Percentiles rank a stretch among this genome's conserved stretches.
These are phyloP conservation scores for Gari tellinella DNA, from an alignment of 2,888 invertebrate species.

Conservation along the genomic window DNA sequence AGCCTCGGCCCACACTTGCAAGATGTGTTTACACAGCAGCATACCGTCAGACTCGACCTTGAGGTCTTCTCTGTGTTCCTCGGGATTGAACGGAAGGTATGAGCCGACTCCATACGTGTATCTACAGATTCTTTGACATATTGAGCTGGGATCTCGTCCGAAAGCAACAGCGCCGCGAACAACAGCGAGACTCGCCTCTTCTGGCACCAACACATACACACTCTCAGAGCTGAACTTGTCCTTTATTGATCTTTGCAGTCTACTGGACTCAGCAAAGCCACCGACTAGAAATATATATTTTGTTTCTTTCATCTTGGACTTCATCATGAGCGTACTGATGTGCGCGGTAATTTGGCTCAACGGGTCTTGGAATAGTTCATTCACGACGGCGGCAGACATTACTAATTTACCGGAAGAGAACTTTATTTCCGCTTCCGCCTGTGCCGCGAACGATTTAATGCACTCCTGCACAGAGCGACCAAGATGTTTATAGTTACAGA, in stretches of 20 bases:
- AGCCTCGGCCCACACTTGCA: constrained; percentile 78
- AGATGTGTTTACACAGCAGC: constrained; percentile 76
- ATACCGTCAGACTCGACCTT: constrained; percentile 78
- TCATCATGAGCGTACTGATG: constrained; percentile 69
- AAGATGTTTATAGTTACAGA: constrained; percentile 77
- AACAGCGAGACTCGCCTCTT: constrained; percentile 79
- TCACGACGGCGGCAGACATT: constrained; percentile 72
- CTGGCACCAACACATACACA: constrained; percentile 76
- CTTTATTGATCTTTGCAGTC: constrained; percentile 73
- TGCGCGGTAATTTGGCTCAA: constrained; percentile 74
- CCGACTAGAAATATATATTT: constrained; percentile 78
- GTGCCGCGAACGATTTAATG: constrained; percentile 72
- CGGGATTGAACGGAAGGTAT: constrained; percentile 77
- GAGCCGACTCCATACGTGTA: constrained; percentile 80
- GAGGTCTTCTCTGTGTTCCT: constrained; percentile 76
- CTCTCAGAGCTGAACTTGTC: constrained; percentile 73
- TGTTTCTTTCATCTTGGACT: constrained; percentile 74
- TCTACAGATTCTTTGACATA: constrained; percentile 79
- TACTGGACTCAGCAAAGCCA: constrained; percentile 77
- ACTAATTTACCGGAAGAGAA: constrained; percentile 80
- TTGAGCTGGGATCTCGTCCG: constrained; percentile 79
- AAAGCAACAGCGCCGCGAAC: constrained; percentile 81
- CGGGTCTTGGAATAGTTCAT: constrained; percentile 75
- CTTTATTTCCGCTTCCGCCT: constrained; percentile 70
- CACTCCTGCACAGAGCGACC: constrained; percentile 75